These are phyloP conservation scores for Malaclemys terrapin DNA, from an alignment of 2,113 vertebrate species.

Conservation along the genomic window DNA sequence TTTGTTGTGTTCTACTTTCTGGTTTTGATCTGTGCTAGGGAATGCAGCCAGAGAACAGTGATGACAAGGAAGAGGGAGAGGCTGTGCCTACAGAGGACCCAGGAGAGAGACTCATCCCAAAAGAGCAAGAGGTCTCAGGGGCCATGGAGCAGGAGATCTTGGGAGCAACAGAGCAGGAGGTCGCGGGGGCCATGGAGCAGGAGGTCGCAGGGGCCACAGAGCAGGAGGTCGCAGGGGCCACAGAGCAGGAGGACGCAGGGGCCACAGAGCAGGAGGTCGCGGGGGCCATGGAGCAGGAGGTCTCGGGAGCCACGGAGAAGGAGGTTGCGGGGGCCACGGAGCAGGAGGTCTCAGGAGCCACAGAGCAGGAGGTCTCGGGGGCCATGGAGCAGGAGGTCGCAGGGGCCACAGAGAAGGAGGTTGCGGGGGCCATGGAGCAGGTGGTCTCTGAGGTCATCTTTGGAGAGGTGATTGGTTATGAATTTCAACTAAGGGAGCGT, in stretches of 20 bases:
- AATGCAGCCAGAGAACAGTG: rapidly evolving
- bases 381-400: not conserved
- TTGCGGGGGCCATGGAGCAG: not conserved
- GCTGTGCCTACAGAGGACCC: not conserved
- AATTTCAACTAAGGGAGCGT: not conserved
- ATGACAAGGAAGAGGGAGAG: rapidly evolving
- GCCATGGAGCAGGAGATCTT: rapidly evolving
- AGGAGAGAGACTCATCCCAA: rapidly evolving
- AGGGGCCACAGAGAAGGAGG: not conserved
- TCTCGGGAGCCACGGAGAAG: not conserved
- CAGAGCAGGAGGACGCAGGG: too few species aligned
- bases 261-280: not conserved
- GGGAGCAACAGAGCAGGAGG: not conserved
- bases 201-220: rapidly evolving
- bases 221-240: not conserved
- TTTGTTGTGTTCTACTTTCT: not conserved
- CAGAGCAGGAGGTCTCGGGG: not conserved
- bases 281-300: rapidly evolving
- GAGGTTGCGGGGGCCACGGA: rapidly evolving
- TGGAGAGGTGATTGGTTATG: not conserved
- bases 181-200: rapidly evolving
- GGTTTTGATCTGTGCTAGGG: not conserved
- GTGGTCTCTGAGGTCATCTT: not conserved
- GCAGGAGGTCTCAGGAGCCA: not conserved
- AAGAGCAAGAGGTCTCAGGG: not conserved